Conservation (phyloP, 2,888 invertebrate species). For the Holacanthella duospinosa region DNA sequence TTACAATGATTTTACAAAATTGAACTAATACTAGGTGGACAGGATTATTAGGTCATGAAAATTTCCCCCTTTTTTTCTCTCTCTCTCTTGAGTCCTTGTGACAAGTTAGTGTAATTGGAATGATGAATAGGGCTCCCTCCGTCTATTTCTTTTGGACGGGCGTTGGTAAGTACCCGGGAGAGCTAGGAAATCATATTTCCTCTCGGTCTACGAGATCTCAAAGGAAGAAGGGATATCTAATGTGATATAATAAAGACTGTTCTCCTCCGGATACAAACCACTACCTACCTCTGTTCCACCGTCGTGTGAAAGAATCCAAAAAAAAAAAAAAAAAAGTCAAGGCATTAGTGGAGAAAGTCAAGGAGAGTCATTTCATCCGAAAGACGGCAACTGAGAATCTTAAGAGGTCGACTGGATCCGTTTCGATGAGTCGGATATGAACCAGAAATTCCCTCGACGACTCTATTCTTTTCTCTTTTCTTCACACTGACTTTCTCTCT, state of each 20-base stretch:
- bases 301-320: not conserved
- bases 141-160: not conserved
- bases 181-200: conserved; percentile 1
- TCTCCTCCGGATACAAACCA: not conserved
- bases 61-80: too few relatives aligned
- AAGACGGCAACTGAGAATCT: not conserved
- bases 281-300: not conserved
- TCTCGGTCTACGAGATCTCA: not conserved
- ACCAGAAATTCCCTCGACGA: conserved; percentile 27
- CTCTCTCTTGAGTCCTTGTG: too few relatives aligned
- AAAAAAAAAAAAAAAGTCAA: too few relatives aligned
- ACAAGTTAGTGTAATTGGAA: not conserved
- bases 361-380: not conserved
- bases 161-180: not conserved
- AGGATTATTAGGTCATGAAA: too few relatives aligned
- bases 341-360: not conserved
- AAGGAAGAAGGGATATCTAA: not conserved
- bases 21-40: too few relatives aligned
- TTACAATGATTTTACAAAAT: too few relatives aligned
- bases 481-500: not conserved
- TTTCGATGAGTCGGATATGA: conserved; percentile 19
- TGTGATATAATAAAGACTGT: not conserved
- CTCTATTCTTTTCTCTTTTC: conserved; percentile 22
- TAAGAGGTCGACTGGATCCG: conserved; percentile 1
- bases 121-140: not conserved